Conservation (phyloP, 2,113 vertebrate species). For the Apistogramma diplotaenia region DNA sequence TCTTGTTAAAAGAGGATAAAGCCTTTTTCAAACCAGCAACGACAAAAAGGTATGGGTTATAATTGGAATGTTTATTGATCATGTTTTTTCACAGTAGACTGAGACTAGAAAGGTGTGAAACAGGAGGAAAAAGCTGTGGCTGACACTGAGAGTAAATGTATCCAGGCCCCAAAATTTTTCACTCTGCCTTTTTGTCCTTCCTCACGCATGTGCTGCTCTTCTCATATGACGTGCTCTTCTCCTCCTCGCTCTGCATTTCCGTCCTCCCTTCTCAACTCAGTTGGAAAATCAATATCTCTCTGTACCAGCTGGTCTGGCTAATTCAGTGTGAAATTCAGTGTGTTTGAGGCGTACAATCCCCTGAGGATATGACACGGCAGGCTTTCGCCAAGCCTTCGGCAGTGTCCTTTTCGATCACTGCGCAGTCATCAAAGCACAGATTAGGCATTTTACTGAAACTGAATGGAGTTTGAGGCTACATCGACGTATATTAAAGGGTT, state of each 20-base stretch:
- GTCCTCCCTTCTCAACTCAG: constrained; percentile 47
- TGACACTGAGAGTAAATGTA: constrained; percentile 25
- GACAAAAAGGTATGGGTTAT: constrained; percentile 21
- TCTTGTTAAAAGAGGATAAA: constrained; percentile 51
- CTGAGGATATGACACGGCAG: constrained; percentile 50
- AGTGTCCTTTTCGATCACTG: constrained; percentile 53
- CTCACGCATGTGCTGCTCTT: constrained; percentile 18
- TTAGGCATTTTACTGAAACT: constrained; percentile 42
- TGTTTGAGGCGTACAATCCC: constrained; percentile 64
- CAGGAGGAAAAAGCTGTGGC: constrained; percentile 8
- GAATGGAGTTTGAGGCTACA: not conserved
- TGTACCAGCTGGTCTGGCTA: constrained; percentile 70
- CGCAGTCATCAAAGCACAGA: constrained; percentile 50
- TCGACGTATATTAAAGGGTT: not conserved
- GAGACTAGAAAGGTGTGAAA: constrained; percentile 5
- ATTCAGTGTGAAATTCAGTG: constrained; percentile 73
- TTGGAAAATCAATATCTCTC: constrained; percentile 74
- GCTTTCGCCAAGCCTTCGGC: constrained; percentile 38
- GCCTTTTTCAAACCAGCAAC: constrained; percentile 36
- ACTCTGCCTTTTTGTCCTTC: constrained; percentile 36
- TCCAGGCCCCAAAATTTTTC: constrained; percentile 17
- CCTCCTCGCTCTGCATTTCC: constrained; percentile 41
- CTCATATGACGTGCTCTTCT: constrained; percentile 21
- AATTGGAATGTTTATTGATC: constrained; percentile 33
- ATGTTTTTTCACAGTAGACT: not conserved